Percentiles rank a stretch among this genome's conserved stretches.
Evolutionary conservation across 92 coral and sea anemone species (phyloP).

Genomic region (Palythoa grandis): DNA sequence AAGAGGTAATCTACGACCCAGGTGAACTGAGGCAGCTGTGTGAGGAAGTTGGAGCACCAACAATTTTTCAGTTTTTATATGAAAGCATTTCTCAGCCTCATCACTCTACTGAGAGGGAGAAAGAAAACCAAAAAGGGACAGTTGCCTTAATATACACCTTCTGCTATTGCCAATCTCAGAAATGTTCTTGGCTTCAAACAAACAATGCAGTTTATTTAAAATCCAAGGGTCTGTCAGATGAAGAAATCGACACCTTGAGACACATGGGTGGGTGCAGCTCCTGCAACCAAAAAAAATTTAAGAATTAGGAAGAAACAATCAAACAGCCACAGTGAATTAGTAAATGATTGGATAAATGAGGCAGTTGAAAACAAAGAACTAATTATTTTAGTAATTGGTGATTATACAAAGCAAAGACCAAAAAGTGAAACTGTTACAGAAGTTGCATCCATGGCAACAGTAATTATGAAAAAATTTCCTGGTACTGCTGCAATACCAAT

Average conservation of each 20-base stretch:
- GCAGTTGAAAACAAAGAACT: slow-evolving; percentile 27
- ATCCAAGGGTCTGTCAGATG: neutral
- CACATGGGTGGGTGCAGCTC: slow-evolving; percentile 6
- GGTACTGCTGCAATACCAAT: slow-evolving; percentile 1
- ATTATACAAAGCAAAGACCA: slow-evolving; percentile 14
- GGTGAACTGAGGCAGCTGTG: neutral
- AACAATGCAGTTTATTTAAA: neutral
- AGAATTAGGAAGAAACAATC: neutral
- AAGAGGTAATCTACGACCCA: slow-evolving; percentile 25
- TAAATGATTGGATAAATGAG: slow-evolving; percentile 35
- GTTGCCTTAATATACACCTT: slow-evolving; percentile 47
- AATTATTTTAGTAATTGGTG: slow-evolving; percentile 18
- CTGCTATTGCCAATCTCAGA: slow-evolving; percentile 42
- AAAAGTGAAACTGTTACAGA: neutral
- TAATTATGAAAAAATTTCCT: slow-evolving; percentile 7
- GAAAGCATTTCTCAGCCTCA: slow-evolving; percentile 24
- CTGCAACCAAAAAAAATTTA: neutral
- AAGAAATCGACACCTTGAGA: slow-evolving; percentile 7
- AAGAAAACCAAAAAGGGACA: slow-evolving; percentile 16
- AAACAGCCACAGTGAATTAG: neutral
- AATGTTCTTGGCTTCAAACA: slow-evolving; percentile 4
- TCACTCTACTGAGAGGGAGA: slow-evolving; percentile 26
- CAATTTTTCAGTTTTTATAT: slow-evolving; percentile 35
- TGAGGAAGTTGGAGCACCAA: slow-evolving; percentile 31
- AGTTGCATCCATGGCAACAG: slow-evolving; percentile 16